phyloP scores from a whole-genome alignment of 2,888 invertebrate genomes.

The Callinectes sapidus region DNA sequence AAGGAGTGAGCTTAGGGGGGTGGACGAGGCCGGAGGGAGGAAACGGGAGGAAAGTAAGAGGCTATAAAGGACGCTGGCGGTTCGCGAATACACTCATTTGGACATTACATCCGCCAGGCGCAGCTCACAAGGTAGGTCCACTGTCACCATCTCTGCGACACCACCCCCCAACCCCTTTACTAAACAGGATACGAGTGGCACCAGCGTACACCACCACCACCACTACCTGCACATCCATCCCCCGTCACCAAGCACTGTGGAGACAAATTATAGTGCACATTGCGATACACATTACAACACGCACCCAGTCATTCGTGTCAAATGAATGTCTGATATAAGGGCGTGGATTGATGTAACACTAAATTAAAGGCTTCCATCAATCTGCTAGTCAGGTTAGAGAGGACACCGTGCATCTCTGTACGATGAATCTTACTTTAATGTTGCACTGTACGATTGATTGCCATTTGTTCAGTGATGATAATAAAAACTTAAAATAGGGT shows the following conservation, averaged over 20 bases:
- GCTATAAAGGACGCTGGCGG: not conserved
- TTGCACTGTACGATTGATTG: no score
- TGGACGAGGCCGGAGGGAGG: not conserved
- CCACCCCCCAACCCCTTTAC: not conserved
- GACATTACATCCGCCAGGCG: not conserved
- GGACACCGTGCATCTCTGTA: no score
- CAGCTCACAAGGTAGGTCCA: not conserved
- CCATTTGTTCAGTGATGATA: no score
- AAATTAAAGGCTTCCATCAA: no score
- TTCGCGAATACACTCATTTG: not conserved
- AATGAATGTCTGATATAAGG: not conserved
- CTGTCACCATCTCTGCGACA: not conserved
- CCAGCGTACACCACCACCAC: not conserved
- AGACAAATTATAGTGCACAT: not conserved
- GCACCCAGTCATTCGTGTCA: not conserved
- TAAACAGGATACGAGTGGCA: not conserved
- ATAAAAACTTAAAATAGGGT: no score
- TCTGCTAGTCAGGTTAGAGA: no score
- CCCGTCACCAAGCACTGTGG: not conserved
- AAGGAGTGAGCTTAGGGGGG: not conserved
- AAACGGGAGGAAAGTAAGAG: not conserved
- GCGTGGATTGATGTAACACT: not conserved
- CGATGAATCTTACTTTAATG: no score
- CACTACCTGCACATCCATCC: no score
- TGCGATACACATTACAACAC: not conserved